Evolutionary conservation across 2,888 invertebrate genomes (phyloP), one percentile per base, ranked within the genome.

Genomic region (Melieria picta): DNA sequence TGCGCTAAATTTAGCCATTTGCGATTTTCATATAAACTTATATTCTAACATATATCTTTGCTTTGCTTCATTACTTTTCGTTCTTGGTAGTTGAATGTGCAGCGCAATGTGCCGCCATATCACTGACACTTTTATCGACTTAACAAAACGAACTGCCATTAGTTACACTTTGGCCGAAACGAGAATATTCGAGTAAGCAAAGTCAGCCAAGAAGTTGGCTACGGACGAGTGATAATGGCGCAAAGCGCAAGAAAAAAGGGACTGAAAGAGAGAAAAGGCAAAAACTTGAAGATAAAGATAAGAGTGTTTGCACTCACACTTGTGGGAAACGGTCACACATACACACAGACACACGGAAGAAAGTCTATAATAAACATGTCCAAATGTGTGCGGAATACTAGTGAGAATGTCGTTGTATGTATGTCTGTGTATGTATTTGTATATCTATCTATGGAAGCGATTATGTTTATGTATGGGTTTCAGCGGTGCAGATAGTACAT

Each of bases 121-220:
- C 82, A 82, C 81, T 81, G 81, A 81, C 81, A 81, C 82, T 82
- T 82, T 82, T 81, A 81, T 82, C 82, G 82, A 82, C 82, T 82
- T 82, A 82, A 82, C 81, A 80, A 81, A 82, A 82, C 82, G 79
- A 82, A 82, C 80, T 80, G 80, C 81, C 82, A 82, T 82, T 82
- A 81, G 83, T 82, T 82, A 82, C 83, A 82, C 80, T 79, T 79
- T 79, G 77, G 57, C 52, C 4, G 13, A 30, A 2, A 30, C 30
- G 30, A 30, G 30, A n/a, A 10, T 13, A 9, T 11, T 5, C 7
- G 16, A 16, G 46, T 56, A 62, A 11, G 13, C 48, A 7, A 13
- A 10, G 56, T 30, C 9, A 43, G 72, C 55, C 69, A 75, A 73
- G 72, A 74, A 71, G 75, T 73, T 69, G 48, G 61, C 52, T 11